Evolutionary conservation across 2,113 vertebrate species (phyloP), one percentile per base, ranked within the genome.

Genomic region (Patagioenas fasciata): DNA sequence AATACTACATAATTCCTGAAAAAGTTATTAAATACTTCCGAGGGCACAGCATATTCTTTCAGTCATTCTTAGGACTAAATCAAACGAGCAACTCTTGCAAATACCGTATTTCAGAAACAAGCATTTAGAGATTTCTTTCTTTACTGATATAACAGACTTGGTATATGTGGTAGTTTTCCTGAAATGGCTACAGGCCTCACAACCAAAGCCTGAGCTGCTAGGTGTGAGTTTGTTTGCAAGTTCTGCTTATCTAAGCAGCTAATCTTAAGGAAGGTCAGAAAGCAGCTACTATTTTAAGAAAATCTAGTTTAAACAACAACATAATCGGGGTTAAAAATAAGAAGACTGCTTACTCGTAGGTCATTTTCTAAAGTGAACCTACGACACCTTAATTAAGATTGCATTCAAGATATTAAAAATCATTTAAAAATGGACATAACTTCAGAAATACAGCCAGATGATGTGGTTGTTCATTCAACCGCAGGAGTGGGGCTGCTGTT

Each of bases 171-270:
- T 72, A 8, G 32, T 60, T 88, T 88, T 83, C 71, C 72, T 5
- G 1, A 73, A 80, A 88, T 53, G 34, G 36, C 53, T 25, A n/a
- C 1, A 1, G 85, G 60, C n/a, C 42, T 84, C 70, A 66, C 31
- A 48, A 53, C 32, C 71, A 73, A 78, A 96, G 78, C 38, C 54
- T 38, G 51, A 93, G 65, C 64, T 90, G 72, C 77, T 71, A 96
- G 92, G 88, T 93, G 77, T 90, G 82, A 95, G 94, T 93, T 85
- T 90, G 73, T 90, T 71, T 67, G 60, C 61, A 78, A 86, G 72
- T 96, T 95, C 90, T 94, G 93, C 92, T 97, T 88, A 92, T 47
- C 93, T 95, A 95, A 93, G 88, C 95, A 97, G 93, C 72, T 97
- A 93, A 95, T 94, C 95, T 96, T 83, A 78, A 90, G 80, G 83